Evolutionary conservation across 2,797 vertebrate genomes (phyloP).

Genomic region (Scleropages formosus): DNA sequence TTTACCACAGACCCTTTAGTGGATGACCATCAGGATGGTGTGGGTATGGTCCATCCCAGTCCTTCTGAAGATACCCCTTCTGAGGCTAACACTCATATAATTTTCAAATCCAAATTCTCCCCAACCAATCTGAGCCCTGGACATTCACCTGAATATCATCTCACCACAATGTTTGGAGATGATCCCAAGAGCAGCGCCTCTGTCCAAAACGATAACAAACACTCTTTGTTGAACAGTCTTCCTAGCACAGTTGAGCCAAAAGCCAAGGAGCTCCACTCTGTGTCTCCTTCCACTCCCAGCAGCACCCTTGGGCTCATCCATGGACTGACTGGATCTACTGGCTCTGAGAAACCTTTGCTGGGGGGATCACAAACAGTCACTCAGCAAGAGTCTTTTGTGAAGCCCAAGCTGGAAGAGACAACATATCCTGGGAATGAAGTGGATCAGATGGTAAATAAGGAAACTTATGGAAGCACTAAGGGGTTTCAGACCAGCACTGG

Average conservation of each 20-base stretch:
- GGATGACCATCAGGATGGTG: neutral
- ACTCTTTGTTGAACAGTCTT: neutral
- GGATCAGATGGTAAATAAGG: neutral
- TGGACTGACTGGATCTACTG: neutral
- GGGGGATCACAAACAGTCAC: slow-evolving; percentile 7
- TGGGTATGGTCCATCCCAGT: neutral
- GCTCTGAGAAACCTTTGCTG: neutral
- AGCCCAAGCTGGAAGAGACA: neutral
- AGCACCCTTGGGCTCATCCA: slow-evolving; percentile 16
- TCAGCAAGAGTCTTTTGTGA: neutral
- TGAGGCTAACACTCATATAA: neutral
- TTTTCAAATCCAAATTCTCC: neutral
- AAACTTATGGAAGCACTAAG: neutral
- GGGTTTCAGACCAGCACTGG: neutral
- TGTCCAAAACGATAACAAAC: neutral
- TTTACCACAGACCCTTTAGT: neutral
- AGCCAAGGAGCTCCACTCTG: neutral
- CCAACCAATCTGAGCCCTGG: neutral
- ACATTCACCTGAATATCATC: neutral
- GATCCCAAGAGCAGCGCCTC: neutral
- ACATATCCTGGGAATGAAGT: neutral
- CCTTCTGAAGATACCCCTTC: neutral
- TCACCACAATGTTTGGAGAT: neutral
- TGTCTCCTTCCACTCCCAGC: neutral
- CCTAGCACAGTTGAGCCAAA: neutral